A percentile compares a stretch with the other conserved stretches of the same genome.
These are phyloP conservation scores for Thyatira batis DNA, from an alignment of 2,888 invertebrate species.

Conservation along the genomic window DNA sequence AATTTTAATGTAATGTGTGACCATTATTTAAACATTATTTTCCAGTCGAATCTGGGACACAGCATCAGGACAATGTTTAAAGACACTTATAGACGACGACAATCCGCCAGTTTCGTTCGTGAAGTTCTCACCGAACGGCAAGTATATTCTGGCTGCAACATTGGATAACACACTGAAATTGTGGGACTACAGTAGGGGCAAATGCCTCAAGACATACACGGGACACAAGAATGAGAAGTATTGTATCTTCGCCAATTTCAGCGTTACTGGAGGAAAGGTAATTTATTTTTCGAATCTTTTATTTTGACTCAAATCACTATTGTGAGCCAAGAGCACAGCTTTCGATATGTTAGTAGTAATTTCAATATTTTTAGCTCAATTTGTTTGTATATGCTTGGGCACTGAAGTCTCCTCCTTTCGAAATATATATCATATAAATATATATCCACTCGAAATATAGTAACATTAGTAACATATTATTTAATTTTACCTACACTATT, in stretches of 20 bases:
- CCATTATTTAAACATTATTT: too few relatives aligned
- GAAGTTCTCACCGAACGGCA: constrained; percentile 99
- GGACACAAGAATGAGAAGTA: constrained; percentile 99
- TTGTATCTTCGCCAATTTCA: constrained; percentile 99
- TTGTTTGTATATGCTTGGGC: too few relatives aligned
- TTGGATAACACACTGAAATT: constrained; percentile 98
- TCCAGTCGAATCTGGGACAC: constrained; percentile 99
- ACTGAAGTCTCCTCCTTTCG: too few relatives aligned
- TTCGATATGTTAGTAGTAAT: too few relatives aligned
- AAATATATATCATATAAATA: too few relatives aligned
- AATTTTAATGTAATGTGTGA: too few relatives aligned
- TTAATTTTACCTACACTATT: too few relatives aligned
- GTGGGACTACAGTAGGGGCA: constrained; percentile 99
- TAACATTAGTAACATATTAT: constrained; percentile 2
- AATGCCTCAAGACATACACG: constrained; percentile 98
- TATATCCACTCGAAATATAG: too few relatives aligned
- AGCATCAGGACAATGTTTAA: constrained; percentile 98
- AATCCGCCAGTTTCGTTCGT: constrained; percentile 99
- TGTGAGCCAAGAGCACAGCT: too few relatives aligned
- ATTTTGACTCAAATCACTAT: too few relatives aligned
- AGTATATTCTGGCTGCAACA: constrained; percentile 99
- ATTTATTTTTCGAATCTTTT: constrained; percentile 25
- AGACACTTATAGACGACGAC: constrained; percentile 99
- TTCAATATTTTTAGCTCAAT: too few relatives aligned
- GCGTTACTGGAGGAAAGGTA: constrained; percentile 99